These are phyloP conservation scores for Mystacornis crossleyi DNA, from an alignment of 2,113 vertebrate species.

Conservation along the genomic window DNA sequence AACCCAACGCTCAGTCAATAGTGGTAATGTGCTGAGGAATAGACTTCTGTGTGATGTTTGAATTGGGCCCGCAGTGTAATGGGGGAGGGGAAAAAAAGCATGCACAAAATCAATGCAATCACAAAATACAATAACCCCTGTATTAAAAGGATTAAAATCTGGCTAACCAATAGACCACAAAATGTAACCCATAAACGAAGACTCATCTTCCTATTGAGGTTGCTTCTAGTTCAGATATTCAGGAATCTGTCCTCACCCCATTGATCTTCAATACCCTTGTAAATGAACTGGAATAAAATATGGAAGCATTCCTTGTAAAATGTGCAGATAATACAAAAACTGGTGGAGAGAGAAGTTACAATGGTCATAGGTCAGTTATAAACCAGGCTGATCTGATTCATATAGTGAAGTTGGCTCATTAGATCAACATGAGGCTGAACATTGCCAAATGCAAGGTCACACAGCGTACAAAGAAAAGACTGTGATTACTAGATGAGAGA, in stretches of 20 bases:
- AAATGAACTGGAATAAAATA: slow-evolving; percentile 47
- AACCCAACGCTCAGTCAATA: not conserved
- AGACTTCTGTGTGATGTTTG: not conserved
- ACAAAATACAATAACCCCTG: not conserved
- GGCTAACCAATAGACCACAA: not conserved
- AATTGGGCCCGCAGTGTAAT: not conserved
- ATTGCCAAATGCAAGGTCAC: not conserved
- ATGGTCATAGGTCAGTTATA: not conserved
- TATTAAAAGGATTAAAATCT: slow-evolving; percentile 19
- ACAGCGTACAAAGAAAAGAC: not conserved
- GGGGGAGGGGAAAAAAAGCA: not conserved
- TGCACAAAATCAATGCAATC: slow-evolving; percentile 2
- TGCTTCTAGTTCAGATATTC: not conserved
- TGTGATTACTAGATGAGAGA: not conserved
- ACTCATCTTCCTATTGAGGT: not conserved
- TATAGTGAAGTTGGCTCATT: not conserved
- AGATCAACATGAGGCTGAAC: not conserved
- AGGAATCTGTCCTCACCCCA: not conserved
- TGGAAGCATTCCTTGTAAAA: not conserved
- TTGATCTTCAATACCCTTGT: slow-evolving; percentile 34
- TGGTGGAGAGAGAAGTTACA: not conserved
- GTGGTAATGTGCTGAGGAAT: not conserved
- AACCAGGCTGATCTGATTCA: not conserved
- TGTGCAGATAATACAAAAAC: slow-evolving; percentile 1
- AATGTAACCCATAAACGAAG: not conserved